A percentile compares a stretch with the other conserved stretches of the same genome.
phyloP scores from a whole-genome alignment of 2,888 invertebrate species.

The Drosophila prostipennis region DNA sequence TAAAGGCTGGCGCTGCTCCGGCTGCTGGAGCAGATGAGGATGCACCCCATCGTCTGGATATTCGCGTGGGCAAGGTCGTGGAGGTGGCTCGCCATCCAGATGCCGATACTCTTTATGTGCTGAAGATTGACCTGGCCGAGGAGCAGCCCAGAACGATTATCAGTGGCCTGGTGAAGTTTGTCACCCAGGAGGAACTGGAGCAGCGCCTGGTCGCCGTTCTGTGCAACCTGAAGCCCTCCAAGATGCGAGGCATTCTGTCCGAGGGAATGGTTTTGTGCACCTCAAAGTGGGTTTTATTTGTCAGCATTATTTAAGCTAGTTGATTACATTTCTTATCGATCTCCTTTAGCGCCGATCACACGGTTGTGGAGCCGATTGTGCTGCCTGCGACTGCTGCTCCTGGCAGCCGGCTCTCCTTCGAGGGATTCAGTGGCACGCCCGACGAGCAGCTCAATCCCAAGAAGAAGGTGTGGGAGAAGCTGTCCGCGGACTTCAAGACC shows the following conservation, averaged over 20 bases:
- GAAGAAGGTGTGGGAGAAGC: slow-evolving; percentile 97
- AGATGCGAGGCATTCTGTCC: slow-evolving; percentile 96
- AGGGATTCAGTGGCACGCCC: slow-evolving; percentile 92
- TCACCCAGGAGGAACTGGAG: slow-evolving; percentile 95
- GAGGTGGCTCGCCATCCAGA: slow-evolving; percentile 95
- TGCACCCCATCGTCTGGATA: slow-evolving; percentile 91
- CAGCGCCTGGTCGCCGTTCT: slow-evolving; percentile 95
- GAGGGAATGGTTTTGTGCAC: slow-evolving; percentile 98
- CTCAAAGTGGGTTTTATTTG: slow-evolving; percentile 86
- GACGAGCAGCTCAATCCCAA: slow-evolving; percentile 96
- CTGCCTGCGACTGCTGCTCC: slow-evolving; percentile 91
- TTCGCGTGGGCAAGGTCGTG: slow-evolving; percentile 94
- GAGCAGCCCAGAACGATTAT: slow-evolving; percentile 88
- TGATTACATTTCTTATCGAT: background rate
- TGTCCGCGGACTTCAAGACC: slow-evolving; percentile 91
- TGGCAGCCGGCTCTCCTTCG: slow-evolving; percentile 93
- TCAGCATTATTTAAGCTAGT: accelerated
- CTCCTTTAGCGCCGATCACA: slow-evolving; percentile 87
- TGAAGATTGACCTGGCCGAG: slow-evolving; percentile 96
- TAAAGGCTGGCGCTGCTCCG: slow-evolving; percentile 81
- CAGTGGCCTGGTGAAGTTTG: slow-evolving; percentile 96
- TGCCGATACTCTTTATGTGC: slow-evolving; percentile 96
- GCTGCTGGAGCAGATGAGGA: slow-evolving; percentile 85
- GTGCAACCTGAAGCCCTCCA: slow-evolving; percentile 98
- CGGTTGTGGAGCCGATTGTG: slow-evolving; percentile 93